Evolutionary conservation across 2,797 vertebrate genomes (phyloP), one percentile per base, ranked within the genome.

Genomic region (Phoebastria nigripes): DNA sequence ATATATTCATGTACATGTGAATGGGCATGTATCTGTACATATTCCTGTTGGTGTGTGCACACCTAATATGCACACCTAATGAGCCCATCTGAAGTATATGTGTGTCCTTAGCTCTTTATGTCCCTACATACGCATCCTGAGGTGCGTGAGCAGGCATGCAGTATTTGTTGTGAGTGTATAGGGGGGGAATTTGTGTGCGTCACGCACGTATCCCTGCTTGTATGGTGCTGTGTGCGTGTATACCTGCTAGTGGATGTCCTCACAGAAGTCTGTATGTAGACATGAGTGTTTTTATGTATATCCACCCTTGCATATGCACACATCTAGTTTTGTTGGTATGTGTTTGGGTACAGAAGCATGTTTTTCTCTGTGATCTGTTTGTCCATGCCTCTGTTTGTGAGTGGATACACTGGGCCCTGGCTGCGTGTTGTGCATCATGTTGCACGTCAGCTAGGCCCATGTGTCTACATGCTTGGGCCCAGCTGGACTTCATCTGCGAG

Each of bases 21-120:
- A 28, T 6, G 51, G 41, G 37, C 8, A 2, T 7, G 1, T 66
- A 47, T 69, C 29, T 39, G 33, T 29, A 15, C 0, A 0, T 79
- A 18, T 51, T 58, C 28, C 35, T 25, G 1, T 31, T 13, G 39
- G 33, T 46, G 26, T 47, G 59, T 37, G 44, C 44, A 10, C 44
- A 44, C 25, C 88, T 15, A 8, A 49, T 16, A 2, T 5, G 8
- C 47, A 62, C 86, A 37, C 28, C 61, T 65, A 1, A 22, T 7
- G 20, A 74, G 56, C 54, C 29, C 25, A 11, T 39, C 56, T 74
- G 79, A 51, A 63, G 12, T 12, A 2, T 1, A 0, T 47, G 56
- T 35, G 54, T 85, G 56, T 74, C 76, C 71, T 52, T n/a, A 19
- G 65, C 33, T 35, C 37, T 71, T 46, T 6, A 6, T 1, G 0